phyloP scores from a whole-genome alignment of 2,113 vertebrate genomes.

The Oxyura jamaicensis region DNA sequence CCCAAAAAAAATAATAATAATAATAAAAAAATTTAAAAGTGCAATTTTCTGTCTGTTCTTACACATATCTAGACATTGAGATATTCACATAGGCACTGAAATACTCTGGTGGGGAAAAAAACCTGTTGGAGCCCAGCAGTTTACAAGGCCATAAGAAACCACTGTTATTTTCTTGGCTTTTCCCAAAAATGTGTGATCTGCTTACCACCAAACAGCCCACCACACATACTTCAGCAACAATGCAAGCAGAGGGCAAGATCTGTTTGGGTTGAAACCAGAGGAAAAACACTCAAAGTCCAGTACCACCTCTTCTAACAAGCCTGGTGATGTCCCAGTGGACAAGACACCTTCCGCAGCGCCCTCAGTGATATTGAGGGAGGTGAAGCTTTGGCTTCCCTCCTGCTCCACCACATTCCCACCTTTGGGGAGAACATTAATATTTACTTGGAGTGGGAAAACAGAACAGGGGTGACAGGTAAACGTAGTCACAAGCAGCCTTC shows the following conservation, averaged over 20 bases:
- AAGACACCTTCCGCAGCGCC: neutral
- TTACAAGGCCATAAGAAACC: rapidly evolving
- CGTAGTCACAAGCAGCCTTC: neutral
- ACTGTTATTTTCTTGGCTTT: neutral
- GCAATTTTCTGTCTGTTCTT: neutral
- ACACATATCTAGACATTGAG: neutral
- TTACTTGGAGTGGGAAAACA: neutral
- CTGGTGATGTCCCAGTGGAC: neutral
- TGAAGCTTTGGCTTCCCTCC: neutral
- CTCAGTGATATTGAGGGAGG: too few species aligned
- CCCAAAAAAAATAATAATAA: too few species aligned
- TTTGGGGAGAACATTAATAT: neutral
- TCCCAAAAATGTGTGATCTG: neutral
- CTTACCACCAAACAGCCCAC: neutral
- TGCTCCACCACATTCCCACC: neutral
- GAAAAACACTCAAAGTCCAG: neutral
- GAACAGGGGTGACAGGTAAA: neutral
- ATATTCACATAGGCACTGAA: neutral
- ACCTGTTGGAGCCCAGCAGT: neutral
- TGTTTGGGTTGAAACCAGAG: neutral
- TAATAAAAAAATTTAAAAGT: too few species aligned
- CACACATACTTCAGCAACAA: neutral
- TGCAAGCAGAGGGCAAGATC: neutral
- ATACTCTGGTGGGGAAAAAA: neutral
- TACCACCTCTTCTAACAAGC: neutral